Evolutionary conservation across 2,113 vertebrate species (phyloP), one percentile per base, ranked within the genome.

Genomic region (Xiphophorus couchianus): DNA sequence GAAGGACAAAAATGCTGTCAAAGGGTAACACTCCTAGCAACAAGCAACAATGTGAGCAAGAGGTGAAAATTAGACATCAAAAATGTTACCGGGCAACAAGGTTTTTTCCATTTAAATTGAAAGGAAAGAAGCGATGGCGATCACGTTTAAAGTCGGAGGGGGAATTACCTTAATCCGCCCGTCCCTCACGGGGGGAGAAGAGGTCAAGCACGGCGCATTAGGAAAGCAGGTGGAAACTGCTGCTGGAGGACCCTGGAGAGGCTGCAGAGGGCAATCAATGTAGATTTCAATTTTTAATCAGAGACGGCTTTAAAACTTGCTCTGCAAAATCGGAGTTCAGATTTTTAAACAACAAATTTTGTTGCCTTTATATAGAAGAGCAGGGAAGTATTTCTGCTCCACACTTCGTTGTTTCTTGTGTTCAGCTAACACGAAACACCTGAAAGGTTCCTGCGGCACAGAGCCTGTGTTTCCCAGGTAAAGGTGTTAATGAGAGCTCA

Each of bases 31-130:
- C 74, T 83, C 87, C 72, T 81, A 82, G 86, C 90, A 89, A 89
- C 88, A 84, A 65, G 80, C 79, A 78, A 65, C 85, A 73, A 88
- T 44, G 85, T 81, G 67, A 66, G 81, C 73, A 81, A 76, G 81
- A 72, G 62, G 62, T 60, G 73, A 63, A 37, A 66, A 70, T 44
- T 71, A 64, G 71, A 48, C 71, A 69, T 35, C n/a, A 9, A 73
- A 70, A 84, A 84, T 61, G 79, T 89, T 86, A 69, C 83, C 80
- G 72, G 81, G 86, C 87, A 91, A 92, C 88, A 80, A 63, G 79
- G 51, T 29, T 71, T 71, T 66, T 68, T 71, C 66, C 66, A 63
- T 25, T 27, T 22, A 72, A 54, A 69, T 84, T 77, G 77, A 22
- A 69, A 84, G 77, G 25, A 78, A 62, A 78, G 69, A 25, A 66